These are phyloP conservation scores for Butorides virescens DNA, from an alignment of 2,113 vertebrate species.

Conservation along the genomic window DNA sequence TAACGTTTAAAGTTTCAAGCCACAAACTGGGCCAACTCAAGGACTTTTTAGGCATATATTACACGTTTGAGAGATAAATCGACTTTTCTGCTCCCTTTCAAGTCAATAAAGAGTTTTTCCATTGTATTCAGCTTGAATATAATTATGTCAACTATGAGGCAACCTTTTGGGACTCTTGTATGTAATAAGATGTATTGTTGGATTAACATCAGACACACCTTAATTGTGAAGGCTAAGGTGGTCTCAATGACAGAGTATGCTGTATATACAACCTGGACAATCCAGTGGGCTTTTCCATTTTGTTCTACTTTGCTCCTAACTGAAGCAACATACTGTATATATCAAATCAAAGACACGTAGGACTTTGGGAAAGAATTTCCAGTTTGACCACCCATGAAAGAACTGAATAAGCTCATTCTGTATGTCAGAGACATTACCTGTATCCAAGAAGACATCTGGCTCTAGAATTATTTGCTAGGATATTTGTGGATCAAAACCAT, in stretches of 20 bases:
- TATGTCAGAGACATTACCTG: neutral
- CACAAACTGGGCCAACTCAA: neutral
- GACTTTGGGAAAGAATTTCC: slow-evolving; percentile 21
- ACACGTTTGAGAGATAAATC: neutral
- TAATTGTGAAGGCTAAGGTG: neutral
- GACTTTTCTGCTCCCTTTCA: neutral
- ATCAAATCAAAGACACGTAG: neutral
- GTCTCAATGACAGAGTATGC: neutral
- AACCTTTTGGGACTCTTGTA: neutral
- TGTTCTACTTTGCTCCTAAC: neutral
- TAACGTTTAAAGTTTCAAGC: neutral
- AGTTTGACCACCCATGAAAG: neutral
- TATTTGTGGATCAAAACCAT: slow-evolving; percentile 21
- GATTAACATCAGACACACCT: neutral
- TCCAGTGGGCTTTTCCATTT: neutral
- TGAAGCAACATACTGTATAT: neutral
- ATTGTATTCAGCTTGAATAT: neutral
- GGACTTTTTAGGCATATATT: neutral
- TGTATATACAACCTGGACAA: neutral
- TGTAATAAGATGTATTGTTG: neutral
- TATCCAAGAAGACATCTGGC: neutral
- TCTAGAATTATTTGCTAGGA: slow-evolving; percentile 4
- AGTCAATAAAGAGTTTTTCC: neutral
- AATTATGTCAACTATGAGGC: neutral
- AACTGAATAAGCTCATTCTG: neutral